phyloP scores from a whole-genome alignment of 2,888 invertebrate genomes.

The Clusia tigrina region DNA sequence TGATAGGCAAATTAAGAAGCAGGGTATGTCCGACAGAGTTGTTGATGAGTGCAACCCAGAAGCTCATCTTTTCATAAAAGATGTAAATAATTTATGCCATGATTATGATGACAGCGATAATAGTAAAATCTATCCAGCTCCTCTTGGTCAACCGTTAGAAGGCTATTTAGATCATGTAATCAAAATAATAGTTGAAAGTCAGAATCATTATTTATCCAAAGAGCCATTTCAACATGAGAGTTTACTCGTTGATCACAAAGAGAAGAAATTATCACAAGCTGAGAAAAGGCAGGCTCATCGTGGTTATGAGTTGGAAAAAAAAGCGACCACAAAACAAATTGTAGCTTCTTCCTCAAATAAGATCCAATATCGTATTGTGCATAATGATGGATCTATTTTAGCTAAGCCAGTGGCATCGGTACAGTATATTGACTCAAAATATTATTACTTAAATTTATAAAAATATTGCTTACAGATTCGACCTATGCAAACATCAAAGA shows the following conservation, averaged over 20 bases:
- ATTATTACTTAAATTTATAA: not conserved
- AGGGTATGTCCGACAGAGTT: slow-evolving; percentile 97
- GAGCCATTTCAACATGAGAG: slow-evolving; percentile 97
- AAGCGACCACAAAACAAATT: slow-evolving; percentile 76
- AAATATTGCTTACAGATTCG: slow-evolving; percentile 67
- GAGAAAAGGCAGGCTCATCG: slow-evolving; percentile 93
- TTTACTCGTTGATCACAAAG: slow-evolving; percentile 90
- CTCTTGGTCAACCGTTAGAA: slow-evolving; percentile 68
- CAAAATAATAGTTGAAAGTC: slow-evolving; percentile 73
- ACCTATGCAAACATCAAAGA: slow-evolving; percentile 80
- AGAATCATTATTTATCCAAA: slow-evolving; percentile 74
- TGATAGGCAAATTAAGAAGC: slow-evolving; percentile 97
- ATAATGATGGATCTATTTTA: slow-evolving; percentile 69
- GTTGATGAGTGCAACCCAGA: slow-evolving; percentile 99
- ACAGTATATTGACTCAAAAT: not conserved
- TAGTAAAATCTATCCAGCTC: slow-evolving; percentile 66
- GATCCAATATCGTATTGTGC: slow-evolving; percentile 70
- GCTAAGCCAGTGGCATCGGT: slow-evolving; percentile 75
- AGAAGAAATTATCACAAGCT: slow-evolving; percentile 90
- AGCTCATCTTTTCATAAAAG: slow-evolving; percentile 88
- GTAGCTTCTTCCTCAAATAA: slow-evolving; percentile 65
- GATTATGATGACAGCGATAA: slow-evolving; percentile 84
- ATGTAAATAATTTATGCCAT: slow-evolving; percentile 88
- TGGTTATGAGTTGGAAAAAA: slow-evolving; percentile 92
- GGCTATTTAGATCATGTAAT: slow-evolving; percentile 81